Base-by-base conservation (phyloP, 1,140 invertebrate genomes). In the Camponotus vicinus region DNA sequence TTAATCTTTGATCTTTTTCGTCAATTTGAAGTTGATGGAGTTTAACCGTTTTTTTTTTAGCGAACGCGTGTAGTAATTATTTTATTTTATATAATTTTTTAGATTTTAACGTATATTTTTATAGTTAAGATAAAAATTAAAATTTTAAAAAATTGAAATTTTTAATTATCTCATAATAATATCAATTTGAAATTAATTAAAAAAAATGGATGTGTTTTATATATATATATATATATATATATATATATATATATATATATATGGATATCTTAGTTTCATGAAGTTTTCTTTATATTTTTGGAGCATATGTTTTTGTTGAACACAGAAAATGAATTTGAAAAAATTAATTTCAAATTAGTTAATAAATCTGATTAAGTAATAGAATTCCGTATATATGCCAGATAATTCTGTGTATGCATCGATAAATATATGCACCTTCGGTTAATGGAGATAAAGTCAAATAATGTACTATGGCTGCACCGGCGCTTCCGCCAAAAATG, bases 401-500 rank as follows among this genome's bases (percentile, higher is more conserved):
- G 11, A 8, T 59, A 45, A 52, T 73, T 40, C 11, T 18, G 13
- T 27, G 52, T 27, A 1, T 27, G 1, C 0, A 27, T 57, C 18
- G 27, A 45, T 71, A 55, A 37, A 13, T 15, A 2, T 32, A 2
- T 82, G 59, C 80, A 93, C 92, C 92, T 73, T 90, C 18, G 9
- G 86, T 55, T 64, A 92, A 37, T 8, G 92, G 92, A 40, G 90
- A 92, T 34, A 93, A 0, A 1, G 85, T 79, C 37, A 92, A 69
- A 21, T 88, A 93, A 86, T 93, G 92, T 6, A 96, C 95, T 1
- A 94, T 95, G 5, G 94, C 95, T 6, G 92, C 94, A 6, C 96
- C 96, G 27, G 96, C 96, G 9, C 92, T 94, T 92, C 97, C 97
- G 2, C 97, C 97, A 88, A 97, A 97, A 42, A 97, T 91, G 2